Percentiles rank a stretch among this genome's conserved stretches.
Evolutionary conservation across 2,888 invertebrate species (phyloP).

Genomic region (Zaprionus lineosus): DNA sequence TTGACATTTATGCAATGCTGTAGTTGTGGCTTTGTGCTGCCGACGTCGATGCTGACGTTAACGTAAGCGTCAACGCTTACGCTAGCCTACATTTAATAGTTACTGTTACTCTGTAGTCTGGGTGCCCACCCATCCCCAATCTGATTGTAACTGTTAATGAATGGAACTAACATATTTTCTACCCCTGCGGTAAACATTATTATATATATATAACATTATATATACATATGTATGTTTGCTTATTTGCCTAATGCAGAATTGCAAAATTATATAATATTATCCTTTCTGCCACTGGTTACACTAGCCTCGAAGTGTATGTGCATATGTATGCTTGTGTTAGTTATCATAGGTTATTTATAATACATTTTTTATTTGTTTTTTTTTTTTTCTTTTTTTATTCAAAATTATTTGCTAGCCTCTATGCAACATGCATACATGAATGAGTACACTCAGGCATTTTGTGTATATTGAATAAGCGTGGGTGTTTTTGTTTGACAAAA

Average conservation of each 20-base stretch:
- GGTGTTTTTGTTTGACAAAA: too few species aligned
- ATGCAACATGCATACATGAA: too few species aligned
- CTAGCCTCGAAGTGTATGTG: slow-evolving; percentile 2
- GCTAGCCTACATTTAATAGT: slow-evolving; percentile 49
- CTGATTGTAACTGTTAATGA: slow-evolving; percentile 50
- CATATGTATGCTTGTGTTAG: slow-evolving; percentile 5
- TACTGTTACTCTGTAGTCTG: slow-evolving; percentile 14
- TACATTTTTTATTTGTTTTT: too few species aligned
- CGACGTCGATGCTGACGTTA: slow-evolving; percentile 10
- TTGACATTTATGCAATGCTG: slow-evolving; percentile 65
- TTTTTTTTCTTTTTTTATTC: too few species aligned
- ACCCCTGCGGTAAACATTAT: background rate
- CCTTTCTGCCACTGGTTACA: slow-evolving; percentile 27
- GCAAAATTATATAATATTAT: slow-evolving; percentile 47
- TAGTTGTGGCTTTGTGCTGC: slow-evolving; percentile 19
- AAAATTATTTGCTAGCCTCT: too few species aligned
- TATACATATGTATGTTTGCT: background rate
- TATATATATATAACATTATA: background rate
- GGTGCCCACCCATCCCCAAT: background rate
- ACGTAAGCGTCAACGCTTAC: slow-evolving; percentile 18
- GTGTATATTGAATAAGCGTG: slow-evolving; percentile 18
- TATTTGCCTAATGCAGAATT: slow-evolving; percentile 26
- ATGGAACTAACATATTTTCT: slow-evolving; percentile 28
- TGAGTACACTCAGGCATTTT: too few species aligned
- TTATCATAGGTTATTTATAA: too few species aligned